Percentiles rank a stretch among this genome's conserved stretches.
phyloP scores from a whole-genome alignment of 2,888 invertebrate genomes.

The Hedya salicella region DNA sequence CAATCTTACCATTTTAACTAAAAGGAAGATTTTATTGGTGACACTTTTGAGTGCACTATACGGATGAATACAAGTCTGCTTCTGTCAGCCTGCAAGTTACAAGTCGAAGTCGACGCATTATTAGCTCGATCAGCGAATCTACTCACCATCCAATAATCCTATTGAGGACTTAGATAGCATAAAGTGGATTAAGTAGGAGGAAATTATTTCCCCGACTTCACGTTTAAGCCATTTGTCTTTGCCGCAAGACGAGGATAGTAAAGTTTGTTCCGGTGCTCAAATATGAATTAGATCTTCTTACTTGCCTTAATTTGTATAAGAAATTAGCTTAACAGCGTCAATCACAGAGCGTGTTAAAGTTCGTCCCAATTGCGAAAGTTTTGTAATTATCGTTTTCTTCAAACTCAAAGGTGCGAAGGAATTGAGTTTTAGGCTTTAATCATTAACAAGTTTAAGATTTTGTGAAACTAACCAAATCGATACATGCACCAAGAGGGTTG shows the following conservation, averaged over 20 bases:
- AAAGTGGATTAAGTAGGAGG: slow-evolving; percentile 32
- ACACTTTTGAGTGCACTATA: neutral
- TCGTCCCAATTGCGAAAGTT: neutral
- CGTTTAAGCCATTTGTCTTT: slow-evolving; percentile 19
- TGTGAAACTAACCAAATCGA: no score
- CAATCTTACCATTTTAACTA: neutral
- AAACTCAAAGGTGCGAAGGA: neutral
- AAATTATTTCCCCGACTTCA: neutral
- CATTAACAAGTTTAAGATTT: no score
- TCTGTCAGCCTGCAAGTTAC: no score
- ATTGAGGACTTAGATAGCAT: slow-evolving; percentile 26
- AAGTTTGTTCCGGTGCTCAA: neutral
- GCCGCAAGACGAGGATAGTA: neutral
- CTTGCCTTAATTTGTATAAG: neutral
- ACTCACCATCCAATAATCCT: slow-evolving; percentile 24
- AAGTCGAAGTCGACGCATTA: neutral
- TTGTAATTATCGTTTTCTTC: neutral
- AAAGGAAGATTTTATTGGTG: neutral
- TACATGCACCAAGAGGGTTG: no score
- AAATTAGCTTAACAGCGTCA: neutral
- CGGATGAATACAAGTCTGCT: no score
- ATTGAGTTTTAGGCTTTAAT: no score
- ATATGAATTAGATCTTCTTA: no score
- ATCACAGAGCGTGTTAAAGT: neutral
- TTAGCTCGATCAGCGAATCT: slow-evolving; percentile 25